Evolutionary conservation across 2,888 invertebrate genomes (phyloP).

Genomic region (Masnerella sp.): DNA sequence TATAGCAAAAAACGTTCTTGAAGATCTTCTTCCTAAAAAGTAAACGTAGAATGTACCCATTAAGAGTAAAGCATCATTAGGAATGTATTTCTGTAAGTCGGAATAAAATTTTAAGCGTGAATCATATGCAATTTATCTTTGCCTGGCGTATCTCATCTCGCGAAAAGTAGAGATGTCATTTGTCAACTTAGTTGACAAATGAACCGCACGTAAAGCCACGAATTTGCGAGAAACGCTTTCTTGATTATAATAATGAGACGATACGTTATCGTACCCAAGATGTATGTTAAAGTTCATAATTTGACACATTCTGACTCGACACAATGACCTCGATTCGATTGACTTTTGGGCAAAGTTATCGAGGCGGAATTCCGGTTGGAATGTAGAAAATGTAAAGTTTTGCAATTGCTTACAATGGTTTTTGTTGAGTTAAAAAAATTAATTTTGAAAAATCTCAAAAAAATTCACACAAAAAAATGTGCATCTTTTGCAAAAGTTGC

Average conservation of each 20-base stretch:
- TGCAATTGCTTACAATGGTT: slow-evolving; percentile 12
- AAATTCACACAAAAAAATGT: too few relatives aligned
- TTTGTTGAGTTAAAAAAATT: background rate
- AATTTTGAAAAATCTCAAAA: too few relatives aligned
- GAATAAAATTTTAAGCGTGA: too few relatives aligned
- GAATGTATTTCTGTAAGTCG: too few relatives aligned
- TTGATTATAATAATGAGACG: slow-evolving; percentile 26
- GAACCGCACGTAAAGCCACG: slow-evolving; percentile 23
- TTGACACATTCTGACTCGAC: slow-evolving; percentile 5
- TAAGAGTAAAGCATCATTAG: too few relatives aligned
- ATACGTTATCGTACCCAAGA: slow-evolving; percentile 18
- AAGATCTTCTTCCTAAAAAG: too few relatives aligned
- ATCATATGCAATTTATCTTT: slow-evolving; percentile 23
- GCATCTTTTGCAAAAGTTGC: background rate
- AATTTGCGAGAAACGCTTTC: slow-evolving; percentile 26
- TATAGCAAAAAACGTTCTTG: too few relatives aligned
- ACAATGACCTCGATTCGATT: slow-evolving; percentile 3
- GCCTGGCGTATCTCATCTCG: slow-evolving; percentile 18
- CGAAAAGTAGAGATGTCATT: slow-evolving; percentile 24
- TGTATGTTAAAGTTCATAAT: slow-evolving; percentile 21
- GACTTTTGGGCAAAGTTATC: slow-evolving; percentile 7
- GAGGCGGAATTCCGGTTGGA: background rate
- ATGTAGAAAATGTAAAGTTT: slow-evolving; percentile 8
- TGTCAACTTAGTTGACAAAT: slow-evolving; percentile 32
- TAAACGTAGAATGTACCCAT: too few relatives aligned